Evolutionary conservation across 2,797 vertebrate genomes (phyloP).

Genomic region (Odontamblyopus lacepedii): DNA sequence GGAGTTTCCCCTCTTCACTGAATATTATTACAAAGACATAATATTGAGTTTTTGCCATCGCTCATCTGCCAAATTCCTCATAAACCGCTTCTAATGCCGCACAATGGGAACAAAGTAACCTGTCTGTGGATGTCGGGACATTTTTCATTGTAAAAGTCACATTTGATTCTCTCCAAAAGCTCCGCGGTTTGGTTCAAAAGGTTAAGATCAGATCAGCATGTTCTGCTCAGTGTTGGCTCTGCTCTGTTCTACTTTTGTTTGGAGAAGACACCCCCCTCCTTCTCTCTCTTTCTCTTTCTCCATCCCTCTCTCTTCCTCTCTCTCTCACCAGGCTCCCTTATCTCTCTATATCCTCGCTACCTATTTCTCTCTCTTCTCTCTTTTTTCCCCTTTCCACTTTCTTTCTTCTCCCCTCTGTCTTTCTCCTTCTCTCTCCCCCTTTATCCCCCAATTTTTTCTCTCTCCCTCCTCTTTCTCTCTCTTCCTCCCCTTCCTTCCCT

Average conservation of each 20-base stretch:
- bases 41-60: background rate
- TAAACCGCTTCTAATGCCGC: background rate
- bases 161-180: slow-evolving; percentile 21
- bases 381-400: background rate
- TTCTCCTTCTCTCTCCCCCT: slow-evolving; percentile 20
- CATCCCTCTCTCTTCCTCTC: background rate
- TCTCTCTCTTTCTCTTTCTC: background rate
- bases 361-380: no score
- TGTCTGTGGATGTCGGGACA: background rate
- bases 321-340: no score
- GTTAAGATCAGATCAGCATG: slow-evolving; percentile 20
- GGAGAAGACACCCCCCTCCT: background rate
- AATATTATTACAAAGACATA: background rate
- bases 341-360: no score
- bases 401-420: background rate
- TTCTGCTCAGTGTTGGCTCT: slow-evolving; percentile 9
- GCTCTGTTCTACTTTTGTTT: slow-evolving; percentile 11
- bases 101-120: background rate
- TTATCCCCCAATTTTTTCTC: slow-evolving; percentile 42
- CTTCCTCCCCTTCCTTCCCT: background rate
- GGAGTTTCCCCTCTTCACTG: background rate
- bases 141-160: background rate
- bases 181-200: background rate
- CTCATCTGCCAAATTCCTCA: background rate
- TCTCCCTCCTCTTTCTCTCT: background rate